Evolutionary conservation across 1,140 invertebrate genomes (phyloP), one percentile per base, ranked within the genome.

Genomic region (Thrips palmi): DNA sequence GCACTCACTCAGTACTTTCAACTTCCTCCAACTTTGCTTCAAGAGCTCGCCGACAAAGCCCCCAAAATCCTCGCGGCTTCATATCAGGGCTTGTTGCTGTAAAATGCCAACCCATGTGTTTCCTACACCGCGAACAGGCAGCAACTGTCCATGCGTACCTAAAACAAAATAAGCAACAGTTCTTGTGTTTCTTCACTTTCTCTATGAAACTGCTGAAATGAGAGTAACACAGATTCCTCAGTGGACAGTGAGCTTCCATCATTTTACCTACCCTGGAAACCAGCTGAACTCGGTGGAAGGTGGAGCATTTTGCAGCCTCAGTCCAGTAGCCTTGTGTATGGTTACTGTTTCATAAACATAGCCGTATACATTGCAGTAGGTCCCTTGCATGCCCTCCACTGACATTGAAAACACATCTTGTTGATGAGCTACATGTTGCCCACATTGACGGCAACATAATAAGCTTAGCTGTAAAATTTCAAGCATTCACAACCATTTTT

Each of bases 311-410:
- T 62, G 57, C n/a, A 74, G 53, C 4, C 50, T 50, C 18, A 81
- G 55, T 45, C 71, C 67, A 42, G 66, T 52, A 0, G 72, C 70
- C 37, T 68, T 62, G 45, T 66, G 63, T 0, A 86, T 62, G 7
- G 83, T 88, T 10, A 87, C 57, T 1, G 77, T 84, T 53, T 88
- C 84, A 53, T 84, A 79, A 35, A 86, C 71, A 50, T 74, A 63
- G 23, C 84, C 84, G 44, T 61, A 61, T 33, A 76, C 70, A 62
- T 89, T 89, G 10, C 82, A 79, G 52, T 80, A 89, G 28, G 80
- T 77, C 25, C 71, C 73, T 54, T 83, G 71, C 1, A 80, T 70
- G 0, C 83, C 83, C 52, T 83, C 76, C 40, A 69, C 66, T 11
- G 78, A 77, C 78, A 88, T 83, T 27, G 75, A 71, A 54, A 89